Evolutionary conservation across 2,797 vertebrate genomes (phyloP), one percentile per base, ranked within the genome.

Genomic region (Pogonophryne albipinna): DNA sequence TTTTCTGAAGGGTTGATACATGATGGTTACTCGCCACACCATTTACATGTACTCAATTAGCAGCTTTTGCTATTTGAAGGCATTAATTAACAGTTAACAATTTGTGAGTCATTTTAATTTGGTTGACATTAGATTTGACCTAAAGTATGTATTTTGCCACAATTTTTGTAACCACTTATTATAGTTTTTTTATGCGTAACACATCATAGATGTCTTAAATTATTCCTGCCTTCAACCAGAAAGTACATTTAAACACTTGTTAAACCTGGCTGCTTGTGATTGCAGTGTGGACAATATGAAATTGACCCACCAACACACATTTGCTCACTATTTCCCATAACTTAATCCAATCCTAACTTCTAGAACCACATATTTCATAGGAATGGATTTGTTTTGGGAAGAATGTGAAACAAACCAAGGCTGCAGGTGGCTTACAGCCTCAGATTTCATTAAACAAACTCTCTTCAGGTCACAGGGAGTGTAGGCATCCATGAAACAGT

Each of bases 401-500:
- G 27, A 15, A 19, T 13, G 31, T 34, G 27, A 19, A 46, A 38
- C 2, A 41, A 3, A 44, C 12, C 20, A 2, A 27, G 42, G 53
- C 46, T 51, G 46, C 56, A 44, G 10, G 52, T 14, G 74, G 27
- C 23, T 74, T 38, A 61, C 62, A 11, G 23, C 11, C 52, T 64
- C 63, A 12, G 44, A 52, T 68, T 62, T 59, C 69, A 85, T 86
- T 52, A 79, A 60, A 71, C 49, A 47, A n/a, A 15, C 44, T 59
- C 15, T 59, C 53, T 1, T 61, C 70, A 62, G 83, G 82, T 83
- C 76, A 68, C 50, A 4, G 47, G 13, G 53, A 79, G 71, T 34
- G 52, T 56, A 66, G 59, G 74, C 76, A 51, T 34, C 57, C 44
- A 68, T 74, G 23, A 71, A 67, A 78, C 68, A 14, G 76, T 78